Base-by-base conservation (phyloP, 1,140 invertebrate species). In the Centruroides sculpturatus region DNA sequence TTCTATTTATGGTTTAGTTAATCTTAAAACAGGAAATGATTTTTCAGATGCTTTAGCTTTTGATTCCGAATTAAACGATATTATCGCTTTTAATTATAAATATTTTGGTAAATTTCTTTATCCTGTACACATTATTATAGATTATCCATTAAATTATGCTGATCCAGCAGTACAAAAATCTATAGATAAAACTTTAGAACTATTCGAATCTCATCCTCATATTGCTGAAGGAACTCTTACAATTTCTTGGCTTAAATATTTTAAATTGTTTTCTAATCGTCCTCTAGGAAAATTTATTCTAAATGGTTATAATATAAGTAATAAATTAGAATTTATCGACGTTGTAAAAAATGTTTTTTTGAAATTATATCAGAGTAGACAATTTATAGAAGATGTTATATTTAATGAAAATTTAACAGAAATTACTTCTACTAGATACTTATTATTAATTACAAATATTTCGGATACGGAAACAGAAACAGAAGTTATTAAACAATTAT, bases 71-170 rank as follows among this genome's bases (percentile, higher is more conserved):
- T 91, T 89, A 5, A 85, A 91, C 12, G 81, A 82, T 62, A 92
- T 91, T 71, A 92, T 92, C 69, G 86, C 92, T 69, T 77, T 85
- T 5, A 88, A 93, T 73, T 89, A 92, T 69, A 79, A 81, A 61
- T 92, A 89, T 73, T 93, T 89, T 75, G 79, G 87, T 68, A 89
- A 92, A 72, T 92, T 88, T 73, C 89, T 89, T 0, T 92, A 92
- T 69, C 82, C 85, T 67, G 85, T 91, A 72, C 87, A 89, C 81
- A 86, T 87, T 67, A 82, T 95, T 0, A 80, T 95, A 35, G 82
- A 80, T 48, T 89, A 90, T 1, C 78, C 86, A 3, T 80, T 91
- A 50, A 82, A 93, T 69, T 92, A 95, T 74, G 89, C 87, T 10
- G 83, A 92, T 71, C 83, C 83, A 3, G 69, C 77, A 55, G 79